A percentile compares a stretch with the other conserved stretches of the same genome.
Conservation (phyloP, 2,888 invertebrate species). For the Zootermopsis nevadensis region DNA sequence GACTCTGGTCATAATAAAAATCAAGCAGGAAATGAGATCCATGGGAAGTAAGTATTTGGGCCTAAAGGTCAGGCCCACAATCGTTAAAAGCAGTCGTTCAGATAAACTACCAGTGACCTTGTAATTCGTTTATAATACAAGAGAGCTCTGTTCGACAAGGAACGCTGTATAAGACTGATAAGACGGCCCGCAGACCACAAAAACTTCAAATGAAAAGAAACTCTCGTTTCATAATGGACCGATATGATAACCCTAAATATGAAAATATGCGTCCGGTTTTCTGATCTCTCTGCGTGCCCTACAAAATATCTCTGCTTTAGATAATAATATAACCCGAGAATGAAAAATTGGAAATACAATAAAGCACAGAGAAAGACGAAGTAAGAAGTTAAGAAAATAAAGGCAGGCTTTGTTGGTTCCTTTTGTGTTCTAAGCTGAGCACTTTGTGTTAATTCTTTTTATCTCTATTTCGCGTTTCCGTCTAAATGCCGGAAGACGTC, state of each 20-base stretch:
- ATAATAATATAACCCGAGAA: neutral
- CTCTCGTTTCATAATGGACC: neutral
- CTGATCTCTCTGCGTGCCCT: neutral
- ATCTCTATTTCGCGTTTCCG: neutral
- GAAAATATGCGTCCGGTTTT: neutral
- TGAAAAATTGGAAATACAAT: neutral
- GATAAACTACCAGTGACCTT: neutral
- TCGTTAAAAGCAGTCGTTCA: neutral
- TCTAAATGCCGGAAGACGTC: neutral
- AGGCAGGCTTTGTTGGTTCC: neutral
- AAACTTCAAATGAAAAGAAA: neutral
- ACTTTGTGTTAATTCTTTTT: slow-evolving; percentile 13
- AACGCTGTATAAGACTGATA: neutral
- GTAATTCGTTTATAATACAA: neutral
- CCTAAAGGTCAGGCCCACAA: neutral
- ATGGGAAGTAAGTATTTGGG: neutral
- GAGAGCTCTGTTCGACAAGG: neutral
- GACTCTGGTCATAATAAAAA: too few species aligned
- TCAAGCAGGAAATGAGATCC: neutral
- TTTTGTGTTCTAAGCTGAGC: neutral
- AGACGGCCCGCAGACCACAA: neutral
- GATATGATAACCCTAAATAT: neutral
- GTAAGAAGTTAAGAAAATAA: neutral
- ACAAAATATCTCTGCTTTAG: neutral
- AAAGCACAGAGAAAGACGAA: neutral